phyloP scores from a whole-genome alignment of 1,140 invertebrate genomes.

The Magallana angulata region DNA sequence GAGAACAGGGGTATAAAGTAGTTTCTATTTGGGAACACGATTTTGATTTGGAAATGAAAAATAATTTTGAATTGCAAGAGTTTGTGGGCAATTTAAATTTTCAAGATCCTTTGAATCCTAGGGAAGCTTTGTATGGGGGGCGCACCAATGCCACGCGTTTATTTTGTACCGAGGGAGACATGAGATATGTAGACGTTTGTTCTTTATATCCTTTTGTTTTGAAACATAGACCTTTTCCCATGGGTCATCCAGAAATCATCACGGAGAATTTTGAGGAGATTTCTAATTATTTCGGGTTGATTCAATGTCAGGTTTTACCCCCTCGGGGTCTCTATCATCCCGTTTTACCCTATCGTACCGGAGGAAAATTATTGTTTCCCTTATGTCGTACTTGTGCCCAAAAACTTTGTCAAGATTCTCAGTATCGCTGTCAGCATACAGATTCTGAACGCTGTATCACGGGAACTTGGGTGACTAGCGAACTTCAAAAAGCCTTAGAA shows the following conservation, averaged over 20 bases:
- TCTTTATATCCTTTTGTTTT: conserved; percentile 45
- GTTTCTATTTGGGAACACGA: neutral
- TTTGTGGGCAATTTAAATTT: neutral
- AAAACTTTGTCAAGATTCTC: neutral
- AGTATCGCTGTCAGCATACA: neutral
- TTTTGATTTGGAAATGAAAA: neutral
- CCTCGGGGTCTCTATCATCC: conserved; percentile 49
- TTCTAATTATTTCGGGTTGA: conserved; percentile 40
- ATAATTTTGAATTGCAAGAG: neutral
- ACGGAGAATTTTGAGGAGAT: conserved; percentile 37
- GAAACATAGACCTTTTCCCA: conserved; percentile 25
- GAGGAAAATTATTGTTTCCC: conserved; percentile 20
- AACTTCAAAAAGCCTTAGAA: conserved; percentile 41
- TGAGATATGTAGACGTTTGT: conserved; percentile 44
- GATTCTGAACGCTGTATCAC: neutral
- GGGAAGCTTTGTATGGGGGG: conserved; percentile 40
- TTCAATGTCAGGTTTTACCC: conserved; percentile 35
- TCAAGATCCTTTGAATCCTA: conserved; percentile 10
- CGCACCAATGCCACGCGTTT: conserved; percentile 43
- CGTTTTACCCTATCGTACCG: conserved; percentile 35
- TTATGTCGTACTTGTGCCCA: conserved; percentile 47
- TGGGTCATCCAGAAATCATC: conserved; percentile 47
- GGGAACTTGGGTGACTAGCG: conserved; percentile 25
- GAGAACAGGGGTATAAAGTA: neutral
- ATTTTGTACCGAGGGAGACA: conserved; percentile 8